Evolutionary conservation across 1,140 invertebrate species (phyloP).

Genomic region (Pteromalus puparum): DNA sequence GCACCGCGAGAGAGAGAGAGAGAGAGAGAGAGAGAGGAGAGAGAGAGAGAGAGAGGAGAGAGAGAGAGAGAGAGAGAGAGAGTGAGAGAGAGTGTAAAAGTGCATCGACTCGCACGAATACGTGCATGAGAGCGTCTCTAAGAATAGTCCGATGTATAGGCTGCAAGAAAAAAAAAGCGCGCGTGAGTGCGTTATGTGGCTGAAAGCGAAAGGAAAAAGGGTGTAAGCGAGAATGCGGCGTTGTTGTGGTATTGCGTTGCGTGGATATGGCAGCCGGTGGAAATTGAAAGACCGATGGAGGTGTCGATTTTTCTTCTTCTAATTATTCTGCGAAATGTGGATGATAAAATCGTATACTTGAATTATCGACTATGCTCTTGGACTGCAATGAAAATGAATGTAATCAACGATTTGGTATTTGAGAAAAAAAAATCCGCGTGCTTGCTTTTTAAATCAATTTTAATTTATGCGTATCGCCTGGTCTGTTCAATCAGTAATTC

Average conservation of each 20-base stretch:
- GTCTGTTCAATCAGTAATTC: background rate
- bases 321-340: too few relatives aligned
- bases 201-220: constrained; percentile 44
- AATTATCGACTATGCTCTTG: too few relatives aligned
- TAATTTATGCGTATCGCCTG: too few relatives aligned
- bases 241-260: background rate
- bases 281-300: background rate
- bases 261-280: too few relatives aligned
- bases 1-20: background rate
- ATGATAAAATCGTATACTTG: too few relatives aligned
- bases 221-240: background rate
- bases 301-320: background rate
- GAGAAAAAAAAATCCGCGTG: too few relatives aligned
- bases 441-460: too few relatives aligned
- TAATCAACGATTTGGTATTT: too few relatives aligned
- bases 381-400: too few relatives aligned
- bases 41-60: background rate
- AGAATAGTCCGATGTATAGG: constrained; percentile 46
- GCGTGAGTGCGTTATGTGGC: background rate
- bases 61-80: background rate
- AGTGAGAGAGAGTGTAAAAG: constrained; percentile 10
- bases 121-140: constrained; percentile 20
- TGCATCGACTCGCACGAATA: constrained; percentile 27
- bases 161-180: constrained; percentile 18
- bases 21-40: background rate